Evolutionary conservation across 1,140 invertebrate species (phyloP).

Genomic region (Campodea augens): DNA sequence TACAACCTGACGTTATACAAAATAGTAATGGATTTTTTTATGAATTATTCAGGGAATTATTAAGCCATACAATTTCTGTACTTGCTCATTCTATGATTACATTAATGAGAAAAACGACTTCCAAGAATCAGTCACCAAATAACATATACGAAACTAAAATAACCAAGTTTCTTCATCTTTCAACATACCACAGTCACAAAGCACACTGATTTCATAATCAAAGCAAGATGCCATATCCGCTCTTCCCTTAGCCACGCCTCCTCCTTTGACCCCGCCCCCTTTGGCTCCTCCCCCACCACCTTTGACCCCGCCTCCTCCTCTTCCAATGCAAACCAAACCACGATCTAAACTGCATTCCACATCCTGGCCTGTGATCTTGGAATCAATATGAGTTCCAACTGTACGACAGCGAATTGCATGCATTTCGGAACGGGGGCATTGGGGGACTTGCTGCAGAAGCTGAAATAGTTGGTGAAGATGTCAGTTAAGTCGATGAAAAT

Average conservation of each 20-base stretch:
- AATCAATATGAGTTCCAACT: constrained; percentile 32
- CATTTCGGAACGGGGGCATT: constrained; percentile 37
- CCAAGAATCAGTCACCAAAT: no score
- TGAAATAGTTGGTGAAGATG: constrained; percentile 1
- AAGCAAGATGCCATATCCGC: constrained; percentile 16
- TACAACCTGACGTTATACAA: no score
- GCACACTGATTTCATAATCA: constrained; percentile 52
- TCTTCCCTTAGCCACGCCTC: no score
- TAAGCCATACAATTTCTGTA: no score
- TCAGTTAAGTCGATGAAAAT: background rate
- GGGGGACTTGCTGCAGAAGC: constrained; percentile 1
- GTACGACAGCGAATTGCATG: constrained; percentile 51
- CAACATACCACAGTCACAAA: constrained; percentile 37
- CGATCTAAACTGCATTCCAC: constrained; percentile 49
- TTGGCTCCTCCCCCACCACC: no score
- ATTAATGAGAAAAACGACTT: no score
- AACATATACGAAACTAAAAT: no score
- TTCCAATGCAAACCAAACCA: constrained; percentile 41
- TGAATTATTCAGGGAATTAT: no score
- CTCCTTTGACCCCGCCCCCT: constrained; percentile 12
- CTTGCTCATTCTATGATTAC: no score
- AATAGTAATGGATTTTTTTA: no score
- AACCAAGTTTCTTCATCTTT: no score
- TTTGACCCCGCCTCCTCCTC: constrained; percentile 28
- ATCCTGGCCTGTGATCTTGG: constrained; percentile 46